A percentile compares a stretch with the other conserved stretches of the same genome.
These are phyloP conservation scores for Lophotis ruficrista DNA, from an alignment of 2,113 vertebrate genomes.

Conservation along the genomic window DNA sequence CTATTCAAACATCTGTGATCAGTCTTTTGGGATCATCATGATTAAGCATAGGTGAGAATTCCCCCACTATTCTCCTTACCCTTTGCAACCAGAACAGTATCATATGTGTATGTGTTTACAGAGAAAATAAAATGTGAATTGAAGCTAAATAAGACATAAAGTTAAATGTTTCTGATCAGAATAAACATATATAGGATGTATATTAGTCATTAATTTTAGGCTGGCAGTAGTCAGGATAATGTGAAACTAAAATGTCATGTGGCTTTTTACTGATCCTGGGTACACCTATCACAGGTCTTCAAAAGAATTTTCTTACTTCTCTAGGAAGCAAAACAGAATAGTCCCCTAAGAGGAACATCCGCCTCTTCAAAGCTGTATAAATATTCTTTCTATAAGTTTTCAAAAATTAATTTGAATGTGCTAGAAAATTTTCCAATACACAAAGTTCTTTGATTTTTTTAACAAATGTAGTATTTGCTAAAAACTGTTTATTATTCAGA, in stretches of 20 bases:
- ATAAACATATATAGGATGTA: background rate
- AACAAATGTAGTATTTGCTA: background rate
- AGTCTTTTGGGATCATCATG: background rate
- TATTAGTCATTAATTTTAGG: background rate
- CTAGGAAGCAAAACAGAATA: background rate
- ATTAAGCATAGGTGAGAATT: background rate
- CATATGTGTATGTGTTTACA: background rate
- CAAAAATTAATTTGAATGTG: background rate
- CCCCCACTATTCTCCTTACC: background rate
- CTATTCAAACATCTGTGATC: background rate
- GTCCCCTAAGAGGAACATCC: background rate
- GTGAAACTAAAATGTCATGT: background rate
- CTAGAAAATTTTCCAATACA: background rate
- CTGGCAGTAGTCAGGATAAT: background rate
- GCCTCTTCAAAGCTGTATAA: background rate
- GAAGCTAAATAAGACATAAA: background rate
- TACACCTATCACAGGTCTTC: background rate
- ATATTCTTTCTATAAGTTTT: background rate
- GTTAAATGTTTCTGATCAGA: background rate
- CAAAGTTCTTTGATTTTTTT: background rate
- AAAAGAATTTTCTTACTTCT: background rate
- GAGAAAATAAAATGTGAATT: background rate
- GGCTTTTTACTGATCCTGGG: background rate
- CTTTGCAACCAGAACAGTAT: background rate
- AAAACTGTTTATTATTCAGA: background rate